Evolutionary conservation across 2,113 vertebrate species (phyloP), one percentile per base, ranked within the genome.

Genomic region (Rhagologus leucostigma): DNA sequence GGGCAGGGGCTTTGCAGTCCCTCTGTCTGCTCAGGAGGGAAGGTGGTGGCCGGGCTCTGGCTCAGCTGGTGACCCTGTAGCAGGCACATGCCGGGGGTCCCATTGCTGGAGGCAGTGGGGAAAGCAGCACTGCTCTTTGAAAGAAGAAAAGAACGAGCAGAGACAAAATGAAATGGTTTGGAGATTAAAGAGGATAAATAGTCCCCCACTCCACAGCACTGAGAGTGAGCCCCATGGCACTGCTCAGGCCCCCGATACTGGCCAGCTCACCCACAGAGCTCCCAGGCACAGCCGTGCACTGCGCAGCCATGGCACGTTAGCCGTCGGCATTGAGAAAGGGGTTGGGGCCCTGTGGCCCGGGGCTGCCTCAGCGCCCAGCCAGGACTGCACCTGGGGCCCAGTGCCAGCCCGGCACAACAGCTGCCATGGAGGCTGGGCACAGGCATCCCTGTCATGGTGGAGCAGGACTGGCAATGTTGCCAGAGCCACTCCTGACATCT

Each of bases 121-220:
- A 64, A 80, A 87, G 23, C 14, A 11, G 44, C 49, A 75, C 21
- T 14, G 18, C 65, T 65, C 79, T 84, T 85, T 47, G 63, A 82
- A 70, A 77, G 77, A 60, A 92, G 75, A 79, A 81, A 85, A 78
- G 69, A 96, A 76, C 2, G 0, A 90, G 55, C 42, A 17, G 57
- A 90, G 67, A 50, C 42, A 55, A 93, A 81, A 95, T 87, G 84
- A 96, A 94, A 96, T 84, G 55, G 86, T 60, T 96, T 73, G 44
- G 81, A 89, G 76, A 56, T 57, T 68, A 57, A 63, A 79, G 57
- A 85, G 47, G 22, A 59, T 76, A 86, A 94, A 93, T 67, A 92
- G 63, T 64, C 91, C 85, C 77, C 57, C 29, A 4, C 71, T 33
- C 79, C 76, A 53, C 2, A 13, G 46, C 8, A 3, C 22, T 5